Evolutionary conservation across 92 coral and sea anemone species (phyloP).

Genomic region (Porites divaricata): DNA sequence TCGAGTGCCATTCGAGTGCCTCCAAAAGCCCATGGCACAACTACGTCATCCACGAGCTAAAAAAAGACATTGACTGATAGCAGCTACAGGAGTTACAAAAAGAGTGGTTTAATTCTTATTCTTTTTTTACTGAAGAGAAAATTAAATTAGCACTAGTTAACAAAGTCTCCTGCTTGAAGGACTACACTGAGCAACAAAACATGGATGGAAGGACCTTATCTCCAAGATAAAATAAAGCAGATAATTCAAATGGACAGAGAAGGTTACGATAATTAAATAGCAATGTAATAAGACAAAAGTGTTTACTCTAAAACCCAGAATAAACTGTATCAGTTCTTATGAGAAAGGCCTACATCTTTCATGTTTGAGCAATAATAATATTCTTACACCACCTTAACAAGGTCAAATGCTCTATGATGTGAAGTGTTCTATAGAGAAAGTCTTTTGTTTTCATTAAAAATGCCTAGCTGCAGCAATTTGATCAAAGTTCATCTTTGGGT

Average conservation of each 20-base stretch:
- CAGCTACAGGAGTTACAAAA: not conserved
- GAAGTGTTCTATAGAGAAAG: constrained; percentile 11
- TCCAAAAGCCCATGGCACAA: too few relatives aligned
- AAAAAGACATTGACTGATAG: too few relatives aligned
- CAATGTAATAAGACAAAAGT: not conserved
- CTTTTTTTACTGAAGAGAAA: constrained; percentile 34
- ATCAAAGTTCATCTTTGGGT: constrained; percentile 86
- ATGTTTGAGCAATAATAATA: not conserved
- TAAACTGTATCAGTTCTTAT: not conserved
- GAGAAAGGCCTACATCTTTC: not conserved
- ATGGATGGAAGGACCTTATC: not conserved
- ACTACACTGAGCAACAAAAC: not conserved
- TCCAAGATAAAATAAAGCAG: not conserved
- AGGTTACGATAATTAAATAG: not conserved
- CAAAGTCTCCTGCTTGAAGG: not conserved
- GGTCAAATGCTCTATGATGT: constrained; percentile 19
- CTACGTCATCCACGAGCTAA: too few relatives aligned
- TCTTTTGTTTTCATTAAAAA: constrained; percentile 52
- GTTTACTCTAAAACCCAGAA: not conserved
- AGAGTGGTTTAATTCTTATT: constrained; percentile 18
- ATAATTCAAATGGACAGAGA: constrained; percentile 1
- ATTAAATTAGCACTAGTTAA: constrained; percentile 13
- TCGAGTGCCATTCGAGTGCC: too few relatives aligned
- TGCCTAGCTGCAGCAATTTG: constrained; percentile 46
- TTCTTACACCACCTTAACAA: constrained; percentile 49